Evolutionary conservation across 2,113 vertebrate species (phyloP).

Genomic region (Dermatemys mawii): DNA sequence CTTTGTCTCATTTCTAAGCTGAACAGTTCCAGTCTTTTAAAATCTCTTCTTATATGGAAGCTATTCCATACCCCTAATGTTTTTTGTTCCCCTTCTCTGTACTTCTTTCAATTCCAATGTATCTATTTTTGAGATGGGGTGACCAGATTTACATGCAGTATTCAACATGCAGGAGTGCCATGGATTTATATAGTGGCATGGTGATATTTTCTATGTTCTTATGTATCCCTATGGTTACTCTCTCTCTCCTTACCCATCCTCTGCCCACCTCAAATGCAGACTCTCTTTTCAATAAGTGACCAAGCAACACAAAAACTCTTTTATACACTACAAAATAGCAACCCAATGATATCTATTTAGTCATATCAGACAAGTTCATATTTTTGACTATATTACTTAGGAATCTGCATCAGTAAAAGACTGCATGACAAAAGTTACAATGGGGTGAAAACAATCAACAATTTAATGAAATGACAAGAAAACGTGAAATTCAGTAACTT

Average conservation of each 20-base stretch:
- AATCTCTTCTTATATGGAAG: too few species aligned
- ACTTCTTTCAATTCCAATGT: too few species aligned
- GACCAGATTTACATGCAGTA: too few species aligned
- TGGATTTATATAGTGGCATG: neutral
- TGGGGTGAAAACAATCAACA: constrained; percentile 32
- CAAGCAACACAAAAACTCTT: neutral
- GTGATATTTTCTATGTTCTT: neutral
- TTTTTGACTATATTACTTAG: neutral
- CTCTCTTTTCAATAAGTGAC: neutral
- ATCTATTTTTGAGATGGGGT: too few species aligned
- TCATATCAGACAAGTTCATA: neutral
- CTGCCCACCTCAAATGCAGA: neutral
- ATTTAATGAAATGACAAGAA: constrained; percentile 21
- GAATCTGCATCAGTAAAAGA: constrained; percentile 7
- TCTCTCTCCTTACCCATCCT: neutral
- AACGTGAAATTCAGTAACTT: neutral
- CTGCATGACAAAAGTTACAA: neutral
- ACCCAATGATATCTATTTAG: neutral
- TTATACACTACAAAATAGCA: neutral
- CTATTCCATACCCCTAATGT: too few species aligned
- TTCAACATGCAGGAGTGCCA: too few species aligned
- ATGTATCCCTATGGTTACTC: neutral
- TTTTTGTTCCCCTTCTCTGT: too few species aligned
- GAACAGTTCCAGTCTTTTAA: too few species aligned
- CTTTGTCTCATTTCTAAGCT: too few species aligned